Percentiles rank a stretch among this genome's conserved stretches.
Conservation (phyloP, 2,113 vertebrate species). For the Alethe castanea region DNA sequence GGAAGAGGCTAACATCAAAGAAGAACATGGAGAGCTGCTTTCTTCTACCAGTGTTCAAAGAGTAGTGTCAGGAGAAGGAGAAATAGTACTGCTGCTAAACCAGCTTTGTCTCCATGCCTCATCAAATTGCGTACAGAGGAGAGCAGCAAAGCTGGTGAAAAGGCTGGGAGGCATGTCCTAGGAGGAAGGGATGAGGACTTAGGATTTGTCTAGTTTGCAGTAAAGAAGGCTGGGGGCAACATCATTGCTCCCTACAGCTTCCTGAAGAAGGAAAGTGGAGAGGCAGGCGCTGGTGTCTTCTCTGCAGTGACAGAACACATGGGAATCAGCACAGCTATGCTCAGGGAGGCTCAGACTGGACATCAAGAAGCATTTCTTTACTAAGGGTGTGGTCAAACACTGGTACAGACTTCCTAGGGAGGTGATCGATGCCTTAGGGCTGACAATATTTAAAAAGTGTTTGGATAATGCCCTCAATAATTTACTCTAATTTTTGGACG, state of each 20-base stretch:
- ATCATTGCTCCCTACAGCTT: not conserved
- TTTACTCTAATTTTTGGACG: not conserved
- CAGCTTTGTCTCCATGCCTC: not conserved
- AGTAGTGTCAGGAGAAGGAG: not conserved
- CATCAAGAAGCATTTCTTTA: not conserved
- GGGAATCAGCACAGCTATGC: not conserved
- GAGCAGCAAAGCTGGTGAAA: not conserved
- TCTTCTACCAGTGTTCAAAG: not conserved
- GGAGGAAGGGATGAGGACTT: not conserved
- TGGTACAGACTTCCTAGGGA: not conserved
- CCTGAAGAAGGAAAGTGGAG: not conserved
- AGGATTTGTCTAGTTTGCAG: not conserved
- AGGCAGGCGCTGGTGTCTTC: no score
- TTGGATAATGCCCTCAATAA: not conserved
- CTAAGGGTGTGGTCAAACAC: not conserved
- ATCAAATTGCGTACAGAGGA: not conserved
- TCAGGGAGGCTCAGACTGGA: not conserved
- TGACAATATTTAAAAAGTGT: not conserved
- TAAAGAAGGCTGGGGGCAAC: not conserved
- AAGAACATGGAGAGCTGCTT: not conserved
- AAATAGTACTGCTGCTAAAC: not conserved
- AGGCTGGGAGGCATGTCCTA: not conserved
- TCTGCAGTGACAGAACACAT: not conserved
- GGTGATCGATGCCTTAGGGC: accelerated
- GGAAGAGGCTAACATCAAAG: not conserved